Evolutionary conservation across 2,888 invertebrate genomes (phyloP).

Genomic region (Eupithecia exiguata): DNA sequence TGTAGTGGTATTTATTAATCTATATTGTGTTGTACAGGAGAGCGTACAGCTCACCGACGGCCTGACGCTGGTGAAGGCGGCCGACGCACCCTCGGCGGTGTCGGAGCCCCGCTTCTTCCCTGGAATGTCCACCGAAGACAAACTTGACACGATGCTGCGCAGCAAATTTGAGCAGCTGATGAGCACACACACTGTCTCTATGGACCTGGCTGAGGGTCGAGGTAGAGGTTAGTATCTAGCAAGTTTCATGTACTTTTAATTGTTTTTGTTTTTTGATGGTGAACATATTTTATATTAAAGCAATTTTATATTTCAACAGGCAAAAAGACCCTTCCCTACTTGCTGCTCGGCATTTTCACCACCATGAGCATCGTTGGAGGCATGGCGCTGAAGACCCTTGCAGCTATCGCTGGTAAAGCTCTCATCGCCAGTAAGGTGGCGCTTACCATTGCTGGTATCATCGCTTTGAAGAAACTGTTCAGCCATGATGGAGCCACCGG

Average conservation of each 20-base stretch:
- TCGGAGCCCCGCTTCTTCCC: conserved; percentile 84
- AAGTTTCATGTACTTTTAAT: not conserved
- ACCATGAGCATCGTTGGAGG: conserved; percentile 88
- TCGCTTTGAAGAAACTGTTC: conserved; percentile 89
- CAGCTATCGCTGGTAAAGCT: conserved; percentile 88
- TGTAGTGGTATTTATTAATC: conserved; percentile 53
- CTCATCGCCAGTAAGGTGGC: conserved; percentile 89
- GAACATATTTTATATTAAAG: conserved; percentile 10
- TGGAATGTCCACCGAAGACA: conserved; percentile 82
- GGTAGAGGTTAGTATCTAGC: conserved; percentile 69
- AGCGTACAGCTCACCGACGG: conserved; percentile 85
- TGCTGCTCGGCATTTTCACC: conserved; percentile 85
- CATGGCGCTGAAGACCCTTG: conserved; percentile 87
- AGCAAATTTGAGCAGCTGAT: conserved; percentile 84
- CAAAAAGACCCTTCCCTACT: conserved; percentile 83
- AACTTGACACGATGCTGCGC: conserved; percentile 79
- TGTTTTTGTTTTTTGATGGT: not conserved
- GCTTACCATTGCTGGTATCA: conserved; percentile 88
- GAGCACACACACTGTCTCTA: conserved; percentile 85
- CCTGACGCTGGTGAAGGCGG: conserved; percentile 84
- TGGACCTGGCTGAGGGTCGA: conserved; percentile 85
- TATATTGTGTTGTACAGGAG: conserved; percentile 68
- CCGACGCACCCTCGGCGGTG: conserved; percentile 78
- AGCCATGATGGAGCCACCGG: conserved; percentile 85
- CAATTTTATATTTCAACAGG: conserved; percentile 57